Base-by-base conservation (phyloP, 2,113 vertebrate species). In the Chunga burmeisteri region DNA sequence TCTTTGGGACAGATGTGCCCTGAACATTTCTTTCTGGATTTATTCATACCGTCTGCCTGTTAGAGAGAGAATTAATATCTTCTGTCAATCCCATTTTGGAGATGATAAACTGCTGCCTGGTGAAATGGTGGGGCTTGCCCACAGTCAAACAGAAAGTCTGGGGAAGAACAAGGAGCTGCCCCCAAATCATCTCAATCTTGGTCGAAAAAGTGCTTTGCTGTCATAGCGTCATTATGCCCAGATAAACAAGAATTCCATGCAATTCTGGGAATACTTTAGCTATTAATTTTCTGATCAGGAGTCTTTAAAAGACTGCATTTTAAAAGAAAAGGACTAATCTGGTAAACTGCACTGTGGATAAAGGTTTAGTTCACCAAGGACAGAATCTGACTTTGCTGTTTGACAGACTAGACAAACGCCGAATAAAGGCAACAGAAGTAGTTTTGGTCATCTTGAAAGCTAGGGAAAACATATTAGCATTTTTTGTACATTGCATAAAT, bases 141-240 rank as follows among this genome's bases (percentile, higher is more conserved):
- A 91, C 73, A 96, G 86, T 91, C 94, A 95, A 95, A 86, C 9
- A 96, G 80, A 94, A 91, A 92, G 59, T 90, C 71, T 59, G 70
- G 17, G 44, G 65, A 81, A 75, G 40, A 58, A 23, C 21, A 52
- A 85, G 49, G 10, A 89, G 11, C 36, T 91, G 34, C 8, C 81
- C 63, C 44, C 36, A 89, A 63, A 70, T 65, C 44, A n/a, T 87
- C 83, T 94, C 30, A 53, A 3, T 67, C 36, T 84, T 71, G 16
- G 27, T 68, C 2, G 1, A 61, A 71, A 85, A 38, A 32, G 5
- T 14, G 40, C 14, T 81, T 71, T 65, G 14, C 20, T 65, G 16
- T 36, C 1, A 0, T 11, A 74, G 5, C 1, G 1, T 36, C 2
- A 0, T 32, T 85, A 21, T 66, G 7, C 27, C 34, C 0, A 1